phyloP scores from a whole-genome alignment of 2,113 vertebrate genomes.

The Heterotis niloticus region DNA sequence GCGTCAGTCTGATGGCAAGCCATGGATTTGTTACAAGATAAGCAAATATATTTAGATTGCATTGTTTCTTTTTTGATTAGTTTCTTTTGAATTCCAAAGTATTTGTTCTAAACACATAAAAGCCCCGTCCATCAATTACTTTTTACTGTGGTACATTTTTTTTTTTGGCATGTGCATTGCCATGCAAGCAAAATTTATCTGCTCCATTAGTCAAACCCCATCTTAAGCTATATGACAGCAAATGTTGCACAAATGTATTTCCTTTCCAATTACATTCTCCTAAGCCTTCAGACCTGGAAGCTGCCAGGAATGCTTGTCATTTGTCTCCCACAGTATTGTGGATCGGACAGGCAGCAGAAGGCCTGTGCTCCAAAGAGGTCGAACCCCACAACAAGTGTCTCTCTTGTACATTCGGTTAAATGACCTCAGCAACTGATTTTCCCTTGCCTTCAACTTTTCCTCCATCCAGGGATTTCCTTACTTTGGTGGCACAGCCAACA shows the following conservation, averaged over 20 bases:
- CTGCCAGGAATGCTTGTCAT: not conserved
- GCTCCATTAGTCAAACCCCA: constrained; percentile 9
- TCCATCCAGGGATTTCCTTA: not conserved
- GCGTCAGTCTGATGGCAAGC: too few species aligned
- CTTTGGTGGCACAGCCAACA: not conserved
- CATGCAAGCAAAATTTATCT: constrained; percentile 14
- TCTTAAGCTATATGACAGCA: not conserved
- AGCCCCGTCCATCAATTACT: not conserved
- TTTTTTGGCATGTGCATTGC: not conserved
- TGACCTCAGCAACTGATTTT: too few species aligned
- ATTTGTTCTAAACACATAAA: too few species aligned
- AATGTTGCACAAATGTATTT: not conserved
- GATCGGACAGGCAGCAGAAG: not conserved
- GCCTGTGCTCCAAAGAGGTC: not conserved
- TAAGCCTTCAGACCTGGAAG: not conserved
- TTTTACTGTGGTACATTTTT: not conserved
- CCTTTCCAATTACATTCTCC: constrained; percentile 15
- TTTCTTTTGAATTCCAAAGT: constrained; percentile 1
- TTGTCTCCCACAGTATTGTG: not conserved
- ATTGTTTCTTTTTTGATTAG: not conserved
- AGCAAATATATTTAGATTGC: too few species aligned
- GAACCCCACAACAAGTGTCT: not conserved
- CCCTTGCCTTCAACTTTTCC: not conserved
- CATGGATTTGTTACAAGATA: too few species aligned
- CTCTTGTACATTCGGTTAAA: not conserved